Percentiles rank a stretch among this genome's conserved stretches.
These are phyloP conservation scores for Hemitrygon akajei DNA, from an alignment of 2,797 vertebrate species.

Conservation along the genomic window DNA sequence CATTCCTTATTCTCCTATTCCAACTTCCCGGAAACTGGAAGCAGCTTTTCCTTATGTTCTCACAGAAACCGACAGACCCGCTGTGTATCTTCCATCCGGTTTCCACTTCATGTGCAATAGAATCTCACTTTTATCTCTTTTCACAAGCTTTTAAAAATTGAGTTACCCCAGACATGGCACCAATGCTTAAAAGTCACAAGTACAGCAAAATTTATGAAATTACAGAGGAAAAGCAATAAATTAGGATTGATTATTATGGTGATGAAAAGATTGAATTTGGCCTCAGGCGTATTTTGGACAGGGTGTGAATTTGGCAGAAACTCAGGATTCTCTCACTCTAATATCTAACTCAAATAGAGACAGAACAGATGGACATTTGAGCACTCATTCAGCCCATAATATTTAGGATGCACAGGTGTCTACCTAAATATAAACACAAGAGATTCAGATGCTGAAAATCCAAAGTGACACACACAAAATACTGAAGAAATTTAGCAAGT, in stretches of 20 bases:
- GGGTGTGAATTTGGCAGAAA: too few relatives aligned
- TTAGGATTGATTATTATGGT: neutral
- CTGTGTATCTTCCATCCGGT: neutral
- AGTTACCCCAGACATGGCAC: neutral
- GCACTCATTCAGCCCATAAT: too few relatives aligned
- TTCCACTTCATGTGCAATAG: neutral
- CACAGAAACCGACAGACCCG: neutral
- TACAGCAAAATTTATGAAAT: neutral
- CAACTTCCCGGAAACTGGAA: neutral
- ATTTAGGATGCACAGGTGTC: too few relatives aligned
- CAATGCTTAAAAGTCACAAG: neutral
- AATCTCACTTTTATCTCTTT: too few relatives aligned
- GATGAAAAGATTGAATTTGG: neutral
- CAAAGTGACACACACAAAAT: too few relatives aligned
- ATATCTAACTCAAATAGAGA: too few relatives aligned
- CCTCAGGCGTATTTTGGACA: too few relatives aligned
- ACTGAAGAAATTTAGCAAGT: too few relatives aligned
- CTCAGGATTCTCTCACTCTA: too few relatives aligned
- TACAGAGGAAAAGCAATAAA: neutral
- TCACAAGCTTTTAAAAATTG: neutral
- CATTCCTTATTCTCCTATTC: neutral
- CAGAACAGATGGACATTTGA: too few relatives aligned
- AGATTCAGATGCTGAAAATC: too few relatives aligned
- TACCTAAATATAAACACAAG: too few relatives aligned
- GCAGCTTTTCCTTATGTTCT: neutral